These are phyloP conservation scores for Trilocha varians DNA, from an alignment of 2,888 invertebrate genomes.

Conservation along the genomic window DNA sequence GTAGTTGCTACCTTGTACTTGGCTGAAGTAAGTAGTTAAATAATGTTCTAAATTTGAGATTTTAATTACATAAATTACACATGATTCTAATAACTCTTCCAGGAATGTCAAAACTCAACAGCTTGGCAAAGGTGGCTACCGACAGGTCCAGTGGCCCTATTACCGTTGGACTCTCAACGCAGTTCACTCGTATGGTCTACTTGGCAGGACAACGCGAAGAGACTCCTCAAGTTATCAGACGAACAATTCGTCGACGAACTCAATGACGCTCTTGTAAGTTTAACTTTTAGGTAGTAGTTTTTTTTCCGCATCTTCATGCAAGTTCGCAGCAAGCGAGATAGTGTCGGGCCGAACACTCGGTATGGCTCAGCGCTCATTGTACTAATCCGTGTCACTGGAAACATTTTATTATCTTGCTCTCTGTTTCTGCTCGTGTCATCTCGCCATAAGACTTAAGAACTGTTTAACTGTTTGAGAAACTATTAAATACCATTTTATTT, in stretches of 20 bases:
- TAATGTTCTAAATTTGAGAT: neutral
- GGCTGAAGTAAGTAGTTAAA: conserved; percentile 74
- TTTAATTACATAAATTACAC: conserved; percentile 3
- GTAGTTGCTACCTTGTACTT: conserved; percentile 93
- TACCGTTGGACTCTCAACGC: conserved; percentile 84
- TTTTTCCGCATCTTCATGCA: too few species aligned
- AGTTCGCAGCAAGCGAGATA: too few species aligned
- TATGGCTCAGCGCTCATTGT: too few species aligned
- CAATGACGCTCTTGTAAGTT: conserved; percentile 85
- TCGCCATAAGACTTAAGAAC: too few species aligned
- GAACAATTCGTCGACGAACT: conserved; percentile 90
- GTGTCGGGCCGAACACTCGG: too few species aligned
- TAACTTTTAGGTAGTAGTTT: neutral
- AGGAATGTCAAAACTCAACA: conserved; percentile 84
- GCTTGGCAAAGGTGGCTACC: conserved; percentile 98
- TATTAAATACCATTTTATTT: too few species aligned
- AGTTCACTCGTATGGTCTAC: conserved; percentile 98
- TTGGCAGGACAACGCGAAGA: conserved; percentile 80
- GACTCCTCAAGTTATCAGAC: conserved; percentile 78
- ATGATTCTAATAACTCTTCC: conserved; percentile 7
- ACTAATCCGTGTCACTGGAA: too few species aligned
- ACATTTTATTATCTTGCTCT: too few species aligned
- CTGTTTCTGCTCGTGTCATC: too few species aligned
- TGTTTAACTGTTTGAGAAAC: too few species aligned
- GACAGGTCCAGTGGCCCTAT: conserved; percentile 91